A percentile compares a stretch with the other conserved stretches of the same genome.
These are phyloP conservation scores for Epinephelus awoara DNA, from an alignment of 2,797 vertebrate species.

Conservation along the genomic window DNA sequence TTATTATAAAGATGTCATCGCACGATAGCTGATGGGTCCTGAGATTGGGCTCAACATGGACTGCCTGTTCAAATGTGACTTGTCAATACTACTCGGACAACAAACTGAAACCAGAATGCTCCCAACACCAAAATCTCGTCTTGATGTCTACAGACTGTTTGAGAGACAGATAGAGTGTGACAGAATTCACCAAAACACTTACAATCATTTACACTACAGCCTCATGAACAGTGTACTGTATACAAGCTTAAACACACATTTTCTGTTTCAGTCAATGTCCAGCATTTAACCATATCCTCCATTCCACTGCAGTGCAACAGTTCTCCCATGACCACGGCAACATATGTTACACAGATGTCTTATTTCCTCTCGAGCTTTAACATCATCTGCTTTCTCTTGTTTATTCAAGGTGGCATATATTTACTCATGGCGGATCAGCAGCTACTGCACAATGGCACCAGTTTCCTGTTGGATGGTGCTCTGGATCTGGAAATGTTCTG, in stretches of 20 bases:
- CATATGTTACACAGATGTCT: constrained; percentile 50
- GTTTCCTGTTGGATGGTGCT: constrained; percentile 28
- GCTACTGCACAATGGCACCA: constrained; percentile 25
- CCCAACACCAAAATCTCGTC: too few relatives aligned
- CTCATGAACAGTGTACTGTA: too few relatives aligned
- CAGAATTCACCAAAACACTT: neutral
- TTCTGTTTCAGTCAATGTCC: neutral
- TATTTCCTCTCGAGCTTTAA: constrained; percentile 43
- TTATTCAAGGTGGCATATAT: constrained; percentile 43
- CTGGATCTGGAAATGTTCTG: constrained; percentile 31
- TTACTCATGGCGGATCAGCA: constrained; percentile 31
- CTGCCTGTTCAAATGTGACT: too few relatives aligned
- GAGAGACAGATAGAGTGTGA: neutral
- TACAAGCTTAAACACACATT: neutral
- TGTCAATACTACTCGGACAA: too few relatives aligned
- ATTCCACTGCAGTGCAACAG: neutral
- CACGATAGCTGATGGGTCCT: too few relatives aligned
- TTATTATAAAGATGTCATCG: too few relatives aligned
- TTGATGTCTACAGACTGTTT: too few relatives aligned
- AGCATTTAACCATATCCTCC: neutral
- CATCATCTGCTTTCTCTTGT: constrained; percentile 33
- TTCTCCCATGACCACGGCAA: constrained; percentile 15
- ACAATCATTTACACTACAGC: too few relatives aligned
- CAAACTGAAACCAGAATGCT: too few relatives aligned
- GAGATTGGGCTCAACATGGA: too few relatives aligned